Percentiles rank a stretch among this genome's conserved stretches.
Conservation (phyloP, 2,797 vertebrate genomes). For the Onychomys torridus region DNA sequence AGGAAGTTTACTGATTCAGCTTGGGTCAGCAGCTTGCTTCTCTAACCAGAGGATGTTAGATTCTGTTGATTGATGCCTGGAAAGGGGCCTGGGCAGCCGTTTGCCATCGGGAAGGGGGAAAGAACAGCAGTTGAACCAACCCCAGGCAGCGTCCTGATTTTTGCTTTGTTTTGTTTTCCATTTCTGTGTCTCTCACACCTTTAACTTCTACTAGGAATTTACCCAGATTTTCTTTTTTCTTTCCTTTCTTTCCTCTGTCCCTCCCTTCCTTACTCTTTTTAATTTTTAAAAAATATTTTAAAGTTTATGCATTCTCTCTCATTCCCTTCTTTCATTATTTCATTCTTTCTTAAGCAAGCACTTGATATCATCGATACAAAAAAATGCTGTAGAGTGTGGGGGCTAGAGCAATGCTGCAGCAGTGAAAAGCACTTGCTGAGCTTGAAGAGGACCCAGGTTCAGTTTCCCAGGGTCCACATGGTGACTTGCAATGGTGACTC, state of each 20-base stretch:
- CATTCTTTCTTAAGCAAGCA: neutral
- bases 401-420: neutral
- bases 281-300: neutral
- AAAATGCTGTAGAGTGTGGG: neutral
- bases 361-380: neutral
- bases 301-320: neutral
- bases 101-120: neutral
- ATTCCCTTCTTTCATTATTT: neutral
- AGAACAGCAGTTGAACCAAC: neutral
- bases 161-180: neutral
- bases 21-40: neutral
- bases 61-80: neutral
- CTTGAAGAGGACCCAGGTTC: neutral
- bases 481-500: neutral
- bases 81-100: neutral
- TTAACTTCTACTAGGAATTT: conserved; percentile 11
- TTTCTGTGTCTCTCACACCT: neutral
- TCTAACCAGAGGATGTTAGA: neutral
- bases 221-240: neutral
- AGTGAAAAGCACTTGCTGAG: neutral
- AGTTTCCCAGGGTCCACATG: neutral
- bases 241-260: neutral
- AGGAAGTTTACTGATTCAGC: neutral
- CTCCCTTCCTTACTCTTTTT: neutral
- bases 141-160: neutral